A percentile compares a stretch with the other conserved stretches of the same genome.
phyloP scores from a whole-genome alignment of 1,140 invertebrate genomes.

The Drosophila trapezifrons region DNA sequence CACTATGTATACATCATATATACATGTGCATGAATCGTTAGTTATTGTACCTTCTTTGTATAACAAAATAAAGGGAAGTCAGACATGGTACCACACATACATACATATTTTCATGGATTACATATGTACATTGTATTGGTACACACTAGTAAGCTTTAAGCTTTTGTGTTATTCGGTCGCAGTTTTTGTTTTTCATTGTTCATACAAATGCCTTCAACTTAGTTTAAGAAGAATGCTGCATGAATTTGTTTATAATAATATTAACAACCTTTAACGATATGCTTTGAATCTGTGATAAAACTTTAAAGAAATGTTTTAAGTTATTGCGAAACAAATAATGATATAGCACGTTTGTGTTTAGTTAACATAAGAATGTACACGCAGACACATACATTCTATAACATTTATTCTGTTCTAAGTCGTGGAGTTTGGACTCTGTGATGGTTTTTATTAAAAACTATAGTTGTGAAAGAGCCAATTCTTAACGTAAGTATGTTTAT shows the following conservation, averaged over 20 bases:
- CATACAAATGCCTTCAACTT: not conserved
- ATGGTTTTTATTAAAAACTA: not conserved
- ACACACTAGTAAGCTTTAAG: conserved; percentile 11
- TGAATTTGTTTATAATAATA: not conserved
- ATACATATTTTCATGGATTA: not conserved
- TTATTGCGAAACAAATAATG: not conserved
- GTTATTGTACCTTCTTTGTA: not conserved
- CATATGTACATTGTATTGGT: not conserved
- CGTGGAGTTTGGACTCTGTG: conserved; percentile 4
- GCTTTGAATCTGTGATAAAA: conserved; percentile 5
- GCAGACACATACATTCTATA: not conserved
- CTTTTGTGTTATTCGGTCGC: conserved; percentile 15
- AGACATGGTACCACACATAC: not conserved
- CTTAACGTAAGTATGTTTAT: not conserved
- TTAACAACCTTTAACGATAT: not conserved
- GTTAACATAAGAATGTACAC: conserved; percentile 1
- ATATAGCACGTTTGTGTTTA: not conserved
- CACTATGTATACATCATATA: too few relatives aligned
- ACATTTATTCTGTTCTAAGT: not conserved
- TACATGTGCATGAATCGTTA: not conserved
- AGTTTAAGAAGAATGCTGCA: not conserved
- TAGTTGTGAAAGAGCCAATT: not conserved
- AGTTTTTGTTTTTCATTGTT: conserved; percentile 3
- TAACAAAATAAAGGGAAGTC: not conserved
- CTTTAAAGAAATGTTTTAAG: not conserved